Evolutionary conservation across 2,113 vertebrate species (phyloP).

Genomic region (Serinus canaria): DNA sequence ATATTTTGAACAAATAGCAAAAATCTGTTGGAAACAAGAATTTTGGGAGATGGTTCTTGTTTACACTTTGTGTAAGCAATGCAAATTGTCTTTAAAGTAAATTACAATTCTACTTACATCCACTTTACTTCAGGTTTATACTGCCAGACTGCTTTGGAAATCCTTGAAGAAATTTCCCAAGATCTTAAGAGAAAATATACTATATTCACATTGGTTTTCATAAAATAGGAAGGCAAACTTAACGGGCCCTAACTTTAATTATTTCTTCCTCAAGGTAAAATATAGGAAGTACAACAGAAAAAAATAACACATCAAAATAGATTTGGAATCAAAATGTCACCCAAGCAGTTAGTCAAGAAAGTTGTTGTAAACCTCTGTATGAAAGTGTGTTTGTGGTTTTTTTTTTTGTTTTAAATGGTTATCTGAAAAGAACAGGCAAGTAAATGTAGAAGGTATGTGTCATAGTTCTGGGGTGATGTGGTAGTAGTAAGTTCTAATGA

Average conservation of each 20-base stretch:
- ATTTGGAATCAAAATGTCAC: neutral
- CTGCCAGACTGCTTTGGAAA: neutral
- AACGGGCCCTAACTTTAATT: neutral
- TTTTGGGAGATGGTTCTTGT: neutral
- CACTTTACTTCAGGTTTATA: neutral
- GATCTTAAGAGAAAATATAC: neutral
- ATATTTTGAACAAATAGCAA: slow-evolving; percentile 20
- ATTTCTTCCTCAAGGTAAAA: neutral
- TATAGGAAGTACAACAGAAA: neutral
- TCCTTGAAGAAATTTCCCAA: neutral
- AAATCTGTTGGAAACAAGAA: neutral
- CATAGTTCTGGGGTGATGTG: neutral
- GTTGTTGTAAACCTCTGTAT: neutral
- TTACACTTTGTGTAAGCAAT: neutral
- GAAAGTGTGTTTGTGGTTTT: neutral
- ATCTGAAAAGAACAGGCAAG: neutral
- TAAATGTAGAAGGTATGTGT: neutral
- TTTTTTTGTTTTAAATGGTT: neutral
- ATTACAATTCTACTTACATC: neutral
- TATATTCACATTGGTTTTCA: neutral
- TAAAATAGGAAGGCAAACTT: neutral
- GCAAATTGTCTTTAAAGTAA: neutral
- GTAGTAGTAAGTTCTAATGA: neutral
- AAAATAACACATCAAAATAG: neutral
- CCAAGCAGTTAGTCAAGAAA: neutral